A percentile compares a stretch with the other conserved stretches of the same genome.
Evolutionary conservation across 64 coral and sea anemone genomes (phyloP).

Genomic region (Pocillopora damicornis): DNA sequence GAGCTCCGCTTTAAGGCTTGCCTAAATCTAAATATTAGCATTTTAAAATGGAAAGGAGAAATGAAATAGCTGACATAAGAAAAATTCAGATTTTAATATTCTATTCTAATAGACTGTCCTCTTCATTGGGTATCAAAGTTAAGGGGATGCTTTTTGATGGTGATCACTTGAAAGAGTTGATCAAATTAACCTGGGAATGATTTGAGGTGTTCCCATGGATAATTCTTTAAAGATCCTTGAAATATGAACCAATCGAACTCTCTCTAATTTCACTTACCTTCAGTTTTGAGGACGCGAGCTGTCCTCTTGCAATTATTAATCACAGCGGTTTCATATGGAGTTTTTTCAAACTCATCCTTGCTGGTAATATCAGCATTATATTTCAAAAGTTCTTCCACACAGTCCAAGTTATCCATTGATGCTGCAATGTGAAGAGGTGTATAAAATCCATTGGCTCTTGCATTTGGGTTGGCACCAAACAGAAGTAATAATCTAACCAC

Average conservation of each 20-base stretch:
- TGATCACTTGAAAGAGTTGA: too few species aligned
- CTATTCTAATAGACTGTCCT: too few species aligned
- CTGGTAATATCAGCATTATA: conserved; percentile 71
- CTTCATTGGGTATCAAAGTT: too few species aligned
- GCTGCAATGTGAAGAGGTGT: conserved; percentile 92
- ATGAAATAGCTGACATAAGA: too few species aligned
- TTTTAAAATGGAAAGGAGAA: too few species aligned
- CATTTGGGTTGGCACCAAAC: conserved; percentile 86
- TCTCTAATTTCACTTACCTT: conserved; percentile 39
- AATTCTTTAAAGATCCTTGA: neutral
- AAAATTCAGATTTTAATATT: too few species aligned
- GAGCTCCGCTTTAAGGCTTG: too few species aligned
- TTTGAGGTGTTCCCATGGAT: neutral
- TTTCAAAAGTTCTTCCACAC: conserved; percentile 77
- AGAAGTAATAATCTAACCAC: conserved; percentile 74
- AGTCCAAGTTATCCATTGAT: conserved; percentile 75
- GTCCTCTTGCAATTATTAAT: conserved; percentile 64
- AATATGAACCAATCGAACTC: neutral
- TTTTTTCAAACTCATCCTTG: conserved; percentile 90
- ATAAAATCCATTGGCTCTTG: conserved; percentile 82
- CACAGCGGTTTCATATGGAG: conserved; percentile 81
- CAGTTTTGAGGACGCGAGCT: conserved; percentile 77
- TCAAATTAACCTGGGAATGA: neutral
- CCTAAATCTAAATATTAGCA: too few species aligned
- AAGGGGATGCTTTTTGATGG: too few species aligned